Base-by-base conservation (phyloP, 2,797 vertebrate genomes). In the Staurois parvus region DNA sequence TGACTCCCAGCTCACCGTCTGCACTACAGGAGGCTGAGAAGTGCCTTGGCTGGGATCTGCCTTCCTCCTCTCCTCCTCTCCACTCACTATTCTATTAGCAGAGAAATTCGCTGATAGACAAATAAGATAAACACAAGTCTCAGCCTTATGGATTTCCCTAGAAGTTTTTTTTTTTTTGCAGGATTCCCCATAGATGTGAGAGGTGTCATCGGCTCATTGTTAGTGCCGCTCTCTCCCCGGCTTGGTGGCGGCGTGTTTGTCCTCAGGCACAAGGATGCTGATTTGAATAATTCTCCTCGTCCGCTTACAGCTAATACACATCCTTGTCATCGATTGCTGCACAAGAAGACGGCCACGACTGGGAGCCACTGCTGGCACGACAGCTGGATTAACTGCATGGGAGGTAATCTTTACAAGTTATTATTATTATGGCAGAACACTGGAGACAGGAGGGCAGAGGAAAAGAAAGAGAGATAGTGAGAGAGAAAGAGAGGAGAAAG, bases 51-150 rank as follows among this genome's bases (percentile, higher is more conserved):
- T 52, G 48, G 48, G 48, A 52, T 52, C 48, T 45, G 42, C 42
- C 42, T 45, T 19, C 84, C 10, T 37, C 32, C 37, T 37, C 37
- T 19, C 84, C 10, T 37, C 32, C 37, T 37, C 37, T 9, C 37
- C 37, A 37, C 37, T 56, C 85, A 70, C 84, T 10, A 76, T 48
- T 76, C 68, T 64, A 76, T 28, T 29, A 81, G 48, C 64, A 74
- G 79, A 19, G 52, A 37, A 86, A 67, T 88, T 83, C 88, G 87
- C 64, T 75, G 84, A 84, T 80, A 85, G 87, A 72, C 59, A 70
- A 69, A 13, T 42, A 42, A 21, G 34, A 67, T 72, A 91, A 89
- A 89, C 79, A 83, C 70, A 87, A 76, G 15, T 24, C 17, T 17
- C 79, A 64, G 77, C 37, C 24, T 34, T 64, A 26, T 72, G 73